Percentiles rank a stretch among this genome's conserved stretches.
phyloP scores from a whole-genome alignment of 1,140 invertebrate genomes.

The Cotesia chilonis region DNA sequence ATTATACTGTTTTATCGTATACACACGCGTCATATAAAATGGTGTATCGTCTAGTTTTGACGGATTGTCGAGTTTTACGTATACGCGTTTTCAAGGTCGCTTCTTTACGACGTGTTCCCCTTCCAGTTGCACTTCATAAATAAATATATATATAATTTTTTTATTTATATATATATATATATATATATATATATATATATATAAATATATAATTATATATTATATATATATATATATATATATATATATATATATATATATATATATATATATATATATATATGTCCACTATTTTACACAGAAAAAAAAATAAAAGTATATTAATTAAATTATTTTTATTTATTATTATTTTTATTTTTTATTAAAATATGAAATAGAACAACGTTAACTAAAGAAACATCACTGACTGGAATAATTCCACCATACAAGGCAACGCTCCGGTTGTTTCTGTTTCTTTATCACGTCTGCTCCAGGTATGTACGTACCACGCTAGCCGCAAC shows the following conservation, averaged over 20 bases:
- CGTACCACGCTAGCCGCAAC: no score
- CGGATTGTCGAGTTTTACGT: constrained; percentile 45
- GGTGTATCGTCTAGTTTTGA: constrained; percentile 37
- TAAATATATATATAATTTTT: constrained; percentile 2
- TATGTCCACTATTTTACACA: no score
- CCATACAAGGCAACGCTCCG: constrained; percentile 57
- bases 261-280: no score
- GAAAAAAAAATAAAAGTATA: neutral
- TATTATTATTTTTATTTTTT: neutral
- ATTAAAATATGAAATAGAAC: constrained; percentile 40
- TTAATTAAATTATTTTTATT: no score
- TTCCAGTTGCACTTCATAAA: constrained; percentile 29
- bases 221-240: no score
- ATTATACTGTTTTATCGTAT: constrained; percentile 15
- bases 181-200: no score
- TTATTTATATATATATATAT: neutral
- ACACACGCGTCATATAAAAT: constrained; percentile 38
- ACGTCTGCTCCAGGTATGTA: constrained; percentile 29
- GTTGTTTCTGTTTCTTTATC: constrained; percentile 55
- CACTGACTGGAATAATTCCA: constrained; percentile 43
- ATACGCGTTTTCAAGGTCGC: constrained; percentile 45
- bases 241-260: no score
- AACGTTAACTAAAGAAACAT: constrained; percentile 43
- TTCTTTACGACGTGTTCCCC: constrained; percentile 40
- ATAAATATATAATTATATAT: no score